Conservation (phyloP, 2,113 vertebrate genomes). For the Tiliqua scincoides region DNA sequence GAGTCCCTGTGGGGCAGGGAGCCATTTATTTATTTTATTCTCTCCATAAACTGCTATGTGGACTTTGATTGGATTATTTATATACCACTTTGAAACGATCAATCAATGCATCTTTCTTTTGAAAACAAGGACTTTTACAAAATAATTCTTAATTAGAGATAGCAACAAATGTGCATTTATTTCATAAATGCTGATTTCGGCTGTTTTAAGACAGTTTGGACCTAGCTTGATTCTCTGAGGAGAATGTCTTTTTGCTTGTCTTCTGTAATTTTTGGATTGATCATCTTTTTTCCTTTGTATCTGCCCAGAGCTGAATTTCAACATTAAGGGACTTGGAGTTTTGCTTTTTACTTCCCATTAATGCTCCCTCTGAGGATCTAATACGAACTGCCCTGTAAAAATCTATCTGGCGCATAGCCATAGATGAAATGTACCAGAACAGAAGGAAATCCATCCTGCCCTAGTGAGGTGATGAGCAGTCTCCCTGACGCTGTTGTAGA, state of each 20-base stretch:
- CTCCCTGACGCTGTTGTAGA: background rate
- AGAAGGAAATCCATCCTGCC: background rate
- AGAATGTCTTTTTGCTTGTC: conserved; percentile 22
- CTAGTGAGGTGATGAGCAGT: background rate
- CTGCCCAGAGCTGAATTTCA: conserved; percentile 8
- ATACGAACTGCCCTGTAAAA: conserved; percentile 16
- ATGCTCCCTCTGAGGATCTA: conserved; percentile 13
- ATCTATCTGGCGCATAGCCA: conserved; percentile 16
- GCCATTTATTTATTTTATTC: no score
- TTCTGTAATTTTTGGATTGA: conserved; percentile 39
- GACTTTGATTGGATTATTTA: no score
- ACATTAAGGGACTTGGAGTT: conserved; percentile 33
- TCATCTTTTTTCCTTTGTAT: conserved; percentile 39
- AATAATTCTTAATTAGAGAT: background rate
- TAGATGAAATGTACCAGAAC: conserved; percentile 15
- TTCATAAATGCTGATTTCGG: conserved; percentile 31
- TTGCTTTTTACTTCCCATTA: conserved; percentile 29
- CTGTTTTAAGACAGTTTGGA: conserved; percentile 38
- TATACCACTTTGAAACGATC: no score
- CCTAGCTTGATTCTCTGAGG: conserved; percentile 31
- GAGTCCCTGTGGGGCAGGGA: no score
- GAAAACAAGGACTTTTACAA: conserved; percentile 10
- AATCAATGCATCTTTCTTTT: conserved; percentile 8
- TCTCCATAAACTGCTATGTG: no score
- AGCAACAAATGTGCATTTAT: conserved; percentile 28